Base-by-base conservation (phyloP, 1,140 invertebrate species). In the Papilio polytes region DNA sequence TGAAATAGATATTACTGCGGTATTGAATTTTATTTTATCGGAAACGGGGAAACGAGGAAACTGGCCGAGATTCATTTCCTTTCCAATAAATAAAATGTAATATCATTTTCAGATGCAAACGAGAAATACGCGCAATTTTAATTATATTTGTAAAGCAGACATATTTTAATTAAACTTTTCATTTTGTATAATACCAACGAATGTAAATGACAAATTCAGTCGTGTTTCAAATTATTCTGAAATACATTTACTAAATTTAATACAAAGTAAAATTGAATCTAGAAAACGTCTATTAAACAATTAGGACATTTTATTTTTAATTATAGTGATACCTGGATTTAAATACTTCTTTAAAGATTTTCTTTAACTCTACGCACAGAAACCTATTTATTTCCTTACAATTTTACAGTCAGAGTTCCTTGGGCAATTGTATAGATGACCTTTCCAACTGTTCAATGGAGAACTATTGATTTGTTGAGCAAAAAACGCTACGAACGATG, bases 391-490 rank as follows among this genome's bases (percentile, higher is more conserved):
- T 12, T 26, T 63, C 22, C 9, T 63, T 63, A 63, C 59, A 63
- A 63, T 70, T 70, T 31, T 15, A 66, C 2, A 31, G 26, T 36
- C 26, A 26, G 10, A 70, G 63, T 70, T 70, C 26, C 63, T 70
- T 22, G 10, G 63, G 26, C 22, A 70, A 70, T 31, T 70, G 63
- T 70, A 31, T 31, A 26, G 20, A 70, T 70, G 63, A 70, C 22
- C 63, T 70, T 70, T 31, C 26, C 63, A 31, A 70, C 22, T 70
- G 63, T 70, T 70, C 63, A 70, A 70, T 70, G 63, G 18, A 70
- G 22, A 70, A 36, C 22, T 70, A 70, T 63, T 63, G 59, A 63
- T 70, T 70, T 70, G 63, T 31, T 26, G 63, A 70, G 63, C 63
- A 70, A 15, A n/a, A 66, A 66, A 66, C 22, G 22, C 63, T 13